Evolutionary conservation across 1,140 invertebrate species (phyloP).

Genomic region (Halictus rubicundus): DNA sequence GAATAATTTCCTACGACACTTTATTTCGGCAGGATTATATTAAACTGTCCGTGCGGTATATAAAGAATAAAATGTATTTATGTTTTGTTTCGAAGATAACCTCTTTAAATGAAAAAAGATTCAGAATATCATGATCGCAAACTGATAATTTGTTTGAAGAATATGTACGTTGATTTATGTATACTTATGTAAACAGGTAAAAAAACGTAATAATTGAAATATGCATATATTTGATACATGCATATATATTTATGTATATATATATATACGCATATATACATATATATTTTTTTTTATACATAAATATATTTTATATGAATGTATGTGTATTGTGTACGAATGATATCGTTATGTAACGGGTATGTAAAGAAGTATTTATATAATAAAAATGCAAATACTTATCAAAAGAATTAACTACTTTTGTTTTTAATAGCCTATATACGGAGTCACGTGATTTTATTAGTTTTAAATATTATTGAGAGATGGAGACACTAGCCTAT

Average conservation of each 20-base stretch:
- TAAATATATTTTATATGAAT: not conserved
- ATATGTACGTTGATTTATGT: not conserved
- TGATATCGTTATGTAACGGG: not conserved
- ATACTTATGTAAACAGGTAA: not conserved
- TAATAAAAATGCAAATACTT: slow-evolving; percentile 2
- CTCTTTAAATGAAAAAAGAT: not conserved
- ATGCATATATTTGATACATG: too few relatives aligned
- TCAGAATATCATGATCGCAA: not conserved
- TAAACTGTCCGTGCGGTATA: not conserved
- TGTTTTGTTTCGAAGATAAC: not conserved
- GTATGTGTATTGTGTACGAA: not conserved
- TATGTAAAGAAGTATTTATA: not conserved
- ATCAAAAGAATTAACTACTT: not conserved
- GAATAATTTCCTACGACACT: not conserved
- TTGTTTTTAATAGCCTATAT: slow-evolving; percentile 1
- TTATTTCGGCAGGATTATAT: not conserved
- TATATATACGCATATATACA: too few relatives aligned
- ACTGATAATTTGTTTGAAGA: not conserved
- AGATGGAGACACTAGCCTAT: slow-evolving; percentile 43
- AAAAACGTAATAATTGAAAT: not conserved
- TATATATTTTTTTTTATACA: not conserved
- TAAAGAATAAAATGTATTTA: not conserved
- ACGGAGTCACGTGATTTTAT: slow-evolving; percentile 18
- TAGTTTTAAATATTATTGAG: slow-evolving; percentile 6
- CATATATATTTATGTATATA: too few relatives aligned